These are phyloP conservation scores for Sipha maydis DNA, from an alignment of 2,888 invertebrate genomes.

Conservation along the genomic window DNA sequence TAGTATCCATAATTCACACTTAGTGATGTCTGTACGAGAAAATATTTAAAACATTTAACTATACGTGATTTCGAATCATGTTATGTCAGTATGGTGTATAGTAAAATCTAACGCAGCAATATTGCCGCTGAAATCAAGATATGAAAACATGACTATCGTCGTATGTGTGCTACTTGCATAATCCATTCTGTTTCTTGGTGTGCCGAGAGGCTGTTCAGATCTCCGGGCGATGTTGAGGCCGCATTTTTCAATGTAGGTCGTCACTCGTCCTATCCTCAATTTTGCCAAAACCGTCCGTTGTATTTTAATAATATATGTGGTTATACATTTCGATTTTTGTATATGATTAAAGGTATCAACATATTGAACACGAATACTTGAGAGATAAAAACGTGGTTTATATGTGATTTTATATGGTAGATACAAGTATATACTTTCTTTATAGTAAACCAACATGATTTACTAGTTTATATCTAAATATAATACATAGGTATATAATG, in stretches of 20 bases:
- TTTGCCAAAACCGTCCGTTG: constrained; percentile 47
- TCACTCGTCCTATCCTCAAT: constrained; percentile 54
- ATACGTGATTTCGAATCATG: neutral
- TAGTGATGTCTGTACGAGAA: neutral
- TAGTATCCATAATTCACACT: constrained; percentile 20
- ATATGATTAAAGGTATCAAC: constrained; percentile 16
- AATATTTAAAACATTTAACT: constrained; percentile 5
- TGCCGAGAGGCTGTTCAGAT: constrained; percentile 30
- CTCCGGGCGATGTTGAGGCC: constrained; percentile 57
- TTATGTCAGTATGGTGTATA: constrained; percentile 11
- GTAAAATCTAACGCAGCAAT: constrained; percentile 21
- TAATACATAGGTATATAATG: neutral
- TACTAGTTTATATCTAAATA: neutral
- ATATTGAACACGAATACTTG: neutral
- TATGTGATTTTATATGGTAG: neutral
- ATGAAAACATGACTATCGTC: constrained; percentile 36
- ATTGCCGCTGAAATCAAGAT: constrained; percentile 35
- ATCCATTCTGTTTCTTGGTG: constrained; percentile 44
- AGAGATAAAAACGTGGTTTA: neutral
- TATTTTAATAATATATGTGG: constrained; percentile 36
- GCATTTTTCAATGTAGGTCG: constrained; percentile 61
- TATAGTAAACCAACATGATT: neutral
- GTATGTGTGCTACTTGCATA: constrained; percentile 59
- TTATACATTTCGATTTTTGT: neutral
- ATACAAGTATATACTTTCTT: neutral